Evolutionary conservation across 2,113 vertebrate species (phyloP), one percentile per base, ranked within the genome.

Genomic region (Microcebus ravelobensis): DNA sequence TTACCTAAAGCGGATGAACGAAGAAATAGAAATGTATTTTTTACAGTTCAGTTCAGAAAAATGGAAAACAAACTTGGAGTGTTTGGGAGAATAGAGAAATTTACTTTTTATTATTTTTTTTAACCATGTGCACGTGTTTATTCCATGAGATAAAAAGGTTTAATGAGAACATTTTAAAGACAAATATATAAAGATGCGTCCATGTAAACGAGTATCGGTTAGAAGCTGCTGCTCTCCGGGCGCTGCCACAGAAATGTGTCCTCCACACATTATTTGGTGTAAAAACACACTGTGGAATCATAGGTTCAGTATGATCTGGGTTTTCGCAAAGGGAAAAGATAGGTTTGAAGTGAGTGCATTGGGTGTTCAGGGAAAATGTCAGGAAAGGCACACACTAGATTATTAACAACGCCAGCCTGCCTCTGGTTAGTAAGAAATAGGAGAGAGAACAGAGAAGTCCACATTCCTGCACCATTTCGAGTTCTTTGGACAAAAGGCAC

Each of bases 381-480:
- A 36, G 84, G 74, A 68, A 57, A 48, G 59, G 31, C 81, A 25
- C 74, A 2, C 0, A 1, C 36, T 48, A 36, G 55, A 0, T 36
- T 12, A 25, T 80, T 65, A 42, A 52, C 18, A 57, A 55, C 18
- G 59, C 65, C 31, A 2, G 52, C 7, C 57, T 12, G 27, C 31
- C 42, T 52, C 91, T 71, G 74, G 61, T 39, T 25, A 21, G 29
- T 27, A 48, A 71, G 71, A n/a, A 27, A 36, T 12, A 48, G 12
- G 9, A 31, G 17, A 31, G 1, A 20, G 48, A 36, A 29, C 0
- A 8, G 70, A 48, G 55, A 45, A 23, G 18, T 42, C 48, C 57
- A 21, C 1, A 1, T 17, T 8, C 68, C 50, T 5, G 0, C 1
- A 3, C 63, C 0, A 0, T 15, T 6, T 9, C 2, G n/a, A 61